Evolutionary conservation across 37 sponge, comb jelly and placozoan species (phyloP).

Genomic region (Spongia lamella): DNA sequence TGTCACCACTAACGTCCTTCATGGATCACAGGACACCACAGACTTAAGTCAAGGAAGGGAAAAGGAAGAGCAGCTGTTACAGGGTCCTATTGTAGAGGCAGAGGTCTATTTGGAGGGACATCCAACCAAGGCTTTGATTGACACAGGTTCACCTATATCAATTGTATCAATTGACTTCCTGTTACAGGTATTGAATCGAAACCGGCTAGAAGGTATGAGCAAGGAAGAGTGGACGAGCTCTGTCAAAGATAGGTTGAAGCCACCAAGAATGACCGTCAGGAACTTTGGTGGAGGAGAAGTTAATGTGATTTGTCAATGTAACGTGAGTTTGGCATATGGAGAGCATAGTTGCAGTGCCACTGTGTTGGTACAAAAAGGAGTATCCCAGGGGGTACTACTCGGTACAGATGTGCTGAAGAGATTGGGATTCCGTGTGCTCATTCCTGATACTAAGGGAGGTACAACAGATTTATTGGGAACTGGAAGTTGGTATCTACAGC

Average conservation of each 20-base stretch:
- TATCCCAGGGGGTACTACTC: too few relatives aligned
- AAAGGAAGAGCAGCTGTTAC: not conserved
- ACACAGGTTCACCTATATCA: slow-evolving; percentile 37
- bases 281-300: slow-evolving; percentile 23
- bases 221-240: not conserved
- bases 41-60: too few relatives aligned
- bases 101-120: slow-evolving; percentile 9
- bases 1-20: too few relatives aligned
- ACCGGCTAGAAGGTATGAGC: not conserved
- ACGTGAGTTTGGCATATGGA: not conserved
- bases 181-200: not conserved
- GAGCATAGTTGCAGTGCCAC: too few relatives aligned
- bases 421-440: too few relatives aligned
- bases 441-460: too few relatives aligned
- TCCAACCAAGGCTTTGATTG: slow-evolving; percentile 16
- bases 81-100: slow-evolving; percentile 1
- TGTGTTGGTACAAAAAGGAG: too few relatives aligned
- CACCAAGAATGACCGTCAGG: not conserved
- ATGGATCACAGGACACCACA: too few relatives aligned
- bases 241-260: not conserved
- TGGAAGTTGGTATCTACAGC: too few relatives aligned
- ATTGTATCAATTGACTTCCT: slow-evolving; percentile 24
- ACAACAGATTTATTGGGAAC: too few relatives aligned
- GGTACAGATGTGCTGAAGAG: too few relatives aligned
- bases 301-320: slow-evolving; percentile 13